Percentiles rank a stretch among this genome's conserved stretches.
Evolutionary conservation across 1,140 invertebrate species (phyloP).

Genomic region (Bombus pascuorum): DNA sequence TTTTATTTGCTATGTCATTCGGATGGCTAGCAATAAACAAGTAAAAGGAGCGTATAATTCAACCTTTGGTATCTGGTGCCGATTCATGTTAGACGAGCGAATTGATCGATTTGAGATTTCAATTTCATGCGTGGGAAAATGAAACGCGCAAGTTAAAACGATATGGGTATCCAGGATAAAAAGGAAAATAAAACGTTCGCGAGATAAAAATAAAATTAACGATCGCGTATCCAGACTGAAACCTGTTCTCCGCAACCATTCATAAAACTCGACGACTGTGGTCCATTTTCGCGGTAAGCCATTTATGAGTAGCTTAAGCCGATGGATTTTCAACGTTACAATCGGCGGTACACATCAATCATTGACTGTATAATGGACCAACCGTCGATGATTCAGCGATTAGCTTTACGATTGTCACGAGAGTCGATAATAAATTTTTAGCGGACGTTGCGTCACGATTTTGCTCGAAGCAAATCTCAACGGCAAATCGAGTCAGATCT

Average conservation of each 20-base stretch:
- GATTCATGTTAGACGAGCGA: not conserved
- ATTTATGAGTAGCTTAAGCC: not conserved
- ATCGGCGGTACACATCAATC: conserved; percentile 22
- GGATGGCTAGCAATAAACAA: not conserved
- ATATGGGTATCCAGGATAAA: not conserved
- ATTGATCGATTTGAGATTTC: not conserved
- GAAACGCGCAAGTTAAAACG: not conserved
- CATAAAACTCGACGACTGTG: conserved; percentile 32
- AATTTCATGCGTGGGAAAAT: not conserved
- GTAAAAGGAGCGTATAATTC: not conserved
- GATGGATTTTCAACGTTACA: not conserved
- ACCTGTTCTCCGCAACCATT: conserved; percentile 33
- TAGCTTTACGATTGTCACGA: conserved; percentile 6
- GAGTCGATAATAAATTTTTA: not conserved
- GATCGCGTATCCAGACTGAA: not conserved
- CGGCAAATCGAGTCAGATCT: no score
- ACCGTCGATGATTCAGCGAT: not conserved
- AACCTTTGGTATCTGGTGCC: no score
- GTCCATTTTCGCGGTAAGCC: not conserved
- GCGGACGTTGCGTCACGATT: not conserved
- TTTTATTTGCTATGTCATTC: not conserved
- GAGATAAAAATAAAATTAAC: conserved; percentile 16
- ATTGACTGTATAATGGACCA: not conserved
- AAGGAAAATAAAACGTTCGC: conserved; percentile 39
- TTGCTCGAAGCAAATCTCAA: conserved; percentile 44